Conservation (phyloP, 2,797 vertebrate species). For the Lycodopsis pacificus region DNA sequence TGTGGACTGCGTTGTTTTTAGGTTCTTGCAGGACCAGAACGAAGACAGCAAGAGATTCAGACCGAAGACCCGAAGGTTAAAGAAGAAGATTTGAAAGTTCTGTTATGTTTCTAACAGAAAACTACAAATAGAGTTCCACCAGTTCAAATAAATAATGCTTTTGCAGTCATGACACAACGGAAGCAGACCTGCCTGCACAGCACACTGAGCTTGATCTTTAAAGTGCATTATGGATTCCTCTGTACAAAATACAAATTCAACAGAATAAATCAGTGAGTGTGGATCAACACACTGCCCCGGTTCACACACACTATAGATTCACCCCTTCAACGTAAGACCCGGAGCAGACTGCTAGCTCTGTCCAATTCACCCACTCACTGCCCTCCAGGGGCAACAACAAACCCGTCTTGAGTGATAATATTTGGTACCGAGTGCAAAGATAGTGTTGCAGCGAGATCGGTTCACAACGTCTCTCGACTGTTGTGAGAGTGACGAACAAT, state of each 20-base stretch:
- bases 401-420: not conserved
- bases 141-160: constrained; percentile 5
- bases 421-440: constrained; percentile 12
- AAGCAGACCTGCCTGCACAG: constrained; percentile 19
- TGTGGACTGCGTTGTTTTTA: constrained; percentile 5
- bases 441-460: not conserved
- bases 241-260: not conserved
- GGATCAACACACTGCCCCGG: not conserved
- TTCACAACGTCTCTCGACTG: not conserved
- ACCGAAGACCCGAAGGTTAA: not conserved
- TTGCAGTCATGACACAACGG: not conserved
- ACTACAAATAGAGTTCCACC: constrained; percentile 11
- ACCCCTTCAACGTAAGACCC: not conserved
- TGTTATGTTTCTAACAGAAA: constrained; percentile 30
- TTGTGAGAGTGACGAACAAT: constrained; percentile 1
- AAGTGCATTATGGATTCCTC: not conserved
- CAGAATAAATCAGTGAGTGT: not conserved
- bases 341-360: not conserved
- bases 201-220: constrained; percentile 9
- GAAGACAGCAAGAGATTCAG: constrained; percentile 20
- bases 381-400: not conserved
- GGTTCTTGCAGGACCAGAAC: constrained; percentile 33
- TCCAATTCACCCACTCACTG: not conserved
- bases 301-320: constrained; percentile 5
- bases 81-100: constrained; percentile 32